These are phyloP conservation scores for Takifugu ocellatus DNA, from an alignment of 2,797 vertebrate species.

Conservation along the genomic window DNA sequence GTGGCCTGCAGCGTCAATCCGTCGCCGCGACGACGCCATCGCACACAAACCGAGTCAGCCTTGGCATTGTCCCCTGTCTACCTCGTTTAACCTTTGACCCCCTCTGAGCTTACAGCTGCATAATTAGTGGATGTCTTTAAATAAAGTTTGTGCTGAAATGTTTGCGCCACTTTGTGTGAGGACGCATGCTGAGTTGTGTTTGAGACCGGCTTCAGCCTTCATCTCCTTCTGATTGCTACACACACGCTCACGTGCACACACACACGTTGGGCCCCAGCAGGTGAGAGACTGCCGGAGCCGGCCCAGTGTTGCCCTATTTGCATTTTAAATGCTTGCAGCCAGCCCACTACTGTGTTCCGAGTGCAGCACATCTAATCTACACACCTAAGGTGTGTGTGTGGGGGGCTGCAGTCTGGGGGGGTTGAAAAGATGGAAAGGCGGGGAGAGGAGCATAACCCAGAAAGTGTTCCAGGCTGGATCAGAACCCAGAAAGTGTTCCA, in stretches of 20 bases:
- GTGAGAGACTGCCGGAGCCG: slow-evolving; percentile 85
- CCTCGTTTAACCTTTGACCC: no score
- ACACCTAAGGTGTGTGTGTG: slow-evolving; percentile 72
- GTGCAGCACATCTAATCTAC: slow-evolving; percentile 73
- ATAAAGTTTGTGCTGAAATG: not conserved
- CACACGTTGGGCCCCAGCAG: slow-evolving; percentile 66
- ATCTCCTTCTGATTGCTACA: slow-evolving; percentile 20
- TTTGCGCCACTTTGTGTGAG: not conserved
- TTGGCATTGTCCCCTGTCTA: no score
- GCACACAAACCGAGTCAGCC: no score
- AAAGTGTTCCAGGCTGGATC: not conserved
- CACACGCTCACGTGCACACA: slow-evolving; percentile 31
- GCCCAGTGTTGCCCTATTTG: slow-evolving; percentile 75
- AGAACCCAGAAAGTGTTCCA: not conserved
- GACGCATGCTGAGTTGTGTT: slow-evolving; percentile 4
- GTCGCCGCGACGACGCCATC: no score
- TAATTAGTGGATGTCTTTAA: no score
- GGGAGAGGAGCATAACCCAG: slow-evolving; percentile 9
- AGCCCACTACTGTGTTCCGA: slow-evolving; percentile 73
- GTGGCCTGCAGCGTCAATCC: no score
- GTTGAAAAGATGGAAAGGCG: slow-evolving; percentile 31
- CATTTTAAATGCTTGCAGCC: slow-evolving; percentile 84
- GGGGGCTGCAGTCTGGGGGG: slow-evolving; percentile 55
- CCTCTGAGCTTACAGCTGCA: no score
- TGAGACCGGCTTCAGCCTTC: slow-evolving; percentile 16